phyloP scores from a whole-genome alignment of 1,140 invertebrate species.

The Drosophila ananassae region DNA sequence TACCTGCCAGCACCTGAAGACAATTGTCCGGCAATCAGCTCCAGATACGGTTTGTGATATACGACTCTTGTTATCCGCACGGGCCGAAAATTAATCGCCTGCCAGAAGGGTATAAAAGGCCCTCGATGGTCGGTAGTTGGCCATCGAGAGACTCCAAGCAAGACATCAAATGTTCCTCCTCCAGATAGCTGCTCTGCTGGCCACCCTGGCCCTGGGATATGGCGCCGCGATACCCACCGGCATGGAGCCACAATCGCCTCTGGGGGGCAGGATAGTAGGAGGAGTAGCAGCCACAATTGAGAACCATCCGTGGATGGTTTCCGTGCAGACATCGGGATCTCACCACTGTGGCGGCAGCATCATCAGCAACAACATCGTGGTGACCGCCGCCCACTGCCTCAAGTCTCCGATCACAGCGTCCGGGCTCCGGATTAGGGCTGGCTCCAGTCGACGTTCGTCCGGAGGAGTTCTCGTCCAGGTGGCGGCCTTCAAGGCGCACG shows the following conservation, averaged over 20 bases:
- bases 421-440: constrained; percentile 48
- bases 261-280: constrained; percentile 65
- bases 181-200: constrained; percentile 18
- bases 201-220: constrained; percentile 17
- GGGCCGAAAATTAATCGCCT: constrained; percentile 12
- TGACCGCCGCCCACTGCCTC: constrained; percentile 64
- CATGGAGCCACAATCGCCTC: constrained; percentile 5
- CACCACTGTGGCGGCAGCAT: constrained; percentile 86
- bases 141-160: constrained; percentile 7
- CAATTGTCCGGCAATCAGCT: constrained; percentile 16
- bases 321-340: constrained; percentile 50
- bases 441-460: constrained; percentile 30
- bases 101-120: constrained; percentile 32
- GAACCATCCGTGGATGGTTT: constrained; percentile 62
- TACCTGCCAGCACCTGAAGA: constrained; percentile 14
- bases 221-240: constrained; percentile 40
- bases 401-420: constrained; percentile 18
- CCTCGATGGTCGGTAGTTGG: constrained; percentile 4
- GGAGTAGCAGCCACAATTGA: constrained; percentile 43
- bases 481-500: constrained; percentile 46
- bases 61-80: constrained; percentile 30
- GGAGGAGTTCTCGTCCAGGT: constrained; percentile 55
- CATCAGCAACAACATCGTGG: constrained; percentile 82
- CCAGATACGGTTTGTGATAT: constrained; percentile 21
- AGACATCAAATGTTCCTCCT: constrained; percentile 30